A percentile compares a stretch with the other conserved stretches of the same genome.
phyloP scores from a whole-genome alignment of 2,888 invertebrate genomes.

The Petrophora chlorosata region DNA sequence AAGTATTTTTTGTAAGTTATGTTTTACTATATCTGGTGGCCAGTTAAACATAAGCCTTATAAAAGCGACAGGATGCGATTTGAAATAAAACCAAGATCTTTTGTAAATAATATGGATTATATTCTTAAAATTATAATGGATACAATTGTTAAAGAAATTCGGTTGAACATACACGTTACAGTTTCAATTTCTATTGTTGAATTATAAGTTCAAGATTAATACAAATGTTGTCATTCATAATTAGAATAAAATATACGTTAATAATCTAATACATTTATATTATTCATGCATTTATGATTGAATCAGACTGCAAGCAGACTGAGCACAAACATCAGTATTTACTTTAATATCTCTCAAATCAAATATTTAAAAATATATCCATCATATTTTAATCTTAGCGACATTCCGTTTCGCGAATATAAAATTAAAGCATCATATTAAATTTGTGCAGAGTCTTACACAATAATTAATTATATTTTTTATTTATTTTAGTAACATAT shows the following conservation, averaged over 20 bases:
- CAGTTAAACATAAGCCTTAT: no score
- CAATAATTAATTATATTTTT: conserved; percentile 39
- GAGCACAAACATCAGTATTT: conserved; percentile 25
- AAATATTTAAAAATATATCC: conserved; percentile 29
- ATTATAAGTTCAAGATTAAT: no score
- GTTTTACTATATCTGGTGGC: no score
- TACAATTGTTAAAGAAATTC: conserved; percentile 66
- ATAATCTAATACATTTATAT: no score
- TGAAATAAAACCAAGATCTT: conserved; percentile 11
- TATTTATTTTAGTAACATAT: conserved; percentile 35
- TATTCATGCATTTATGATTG: background rate
- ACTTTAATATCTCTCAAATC: background rate
- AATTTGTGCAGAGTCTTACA: conserved; percentile 56
- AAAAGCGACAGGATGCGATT: background rate
- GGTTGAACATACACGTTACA: conserved; percentile 54
- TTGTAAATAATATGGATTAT: conserved; percentile 68
- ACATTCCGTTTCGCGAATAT: conserved; percentile 1
- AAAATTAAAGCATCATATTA: conserved; percentile 36
- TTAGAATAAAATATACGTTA: no score
- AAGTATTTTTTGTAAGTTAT: no score
- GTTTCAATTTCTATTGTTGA: no score
- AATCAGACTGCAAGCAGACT: conserved; percentile 15
- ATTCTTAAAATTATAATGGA: conserved; percentile 66
- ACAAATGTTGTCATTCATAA: no score
- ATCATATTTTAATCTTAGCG: conserved; percentile 2